Evolutionary conservation across 2,797 vertebrate genomes (phyloP).

Genomic region (Pogoniulus pusillus): DNA sequence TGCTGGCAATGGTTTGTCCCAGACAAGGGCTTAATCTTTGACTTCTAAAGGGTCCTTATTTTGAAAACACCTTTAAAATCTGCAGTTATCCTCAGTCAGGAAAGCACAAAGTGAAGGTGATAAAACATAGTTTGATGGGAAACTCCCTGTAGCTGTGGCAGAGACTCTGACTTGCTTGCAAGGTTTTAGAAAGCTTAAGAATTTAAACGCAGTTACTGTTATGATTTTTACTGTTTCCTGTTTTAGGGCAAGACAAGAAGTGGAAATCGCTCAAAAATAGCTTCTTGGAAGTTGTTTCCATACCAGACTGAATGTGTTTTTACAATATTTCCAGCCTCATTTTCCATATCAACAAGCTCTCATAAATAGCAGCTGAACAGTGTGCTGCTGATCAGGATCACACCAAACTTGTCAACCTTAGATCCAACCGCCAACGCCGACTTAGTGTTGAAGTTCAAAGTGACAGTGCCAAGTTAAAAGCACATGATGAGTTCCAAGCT

Average conservation of each 20-base stretch:
- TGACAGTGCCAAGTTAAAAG: background rate
- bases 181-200: slow-evolving; percentile 6
- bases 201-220: slow-evolving; percentile 31
- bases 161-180: background rate
- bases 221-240: slow-evolving; percentile 55
- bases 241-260: slow-evolving; percentile 58
- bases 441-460: background rate
- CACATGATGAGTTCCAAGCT: background rate
- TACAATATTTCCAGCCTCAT: slow-evolving; percentile 29
- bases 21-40: background rate
- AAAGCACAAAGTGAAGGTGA: background rate
- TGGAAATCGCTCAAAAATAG: slow-evolving; percentile 70
- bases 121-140: background rate
- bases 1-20: background rate
- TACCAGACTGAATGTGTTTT: slow-evolving; percentile 30
- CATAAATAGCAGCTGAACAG: slow-evolving; percentile 4
- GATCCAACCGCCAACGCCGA: background rate
- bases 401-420: background rate
- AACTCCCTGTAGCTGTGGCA: background rate
- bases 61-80: background rate
- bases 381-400: slow-evolving; percentile 11
- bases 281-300: slow-evolving; percentile 60
- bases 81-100: background rate
- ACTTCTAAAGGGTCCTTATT: background rate
- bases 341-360: slow-evolving; percentile 52